Base-by-base conservation (phyloP, 2,113 vertebrate genomes). In the Notarius lentiginosus region DNA sequence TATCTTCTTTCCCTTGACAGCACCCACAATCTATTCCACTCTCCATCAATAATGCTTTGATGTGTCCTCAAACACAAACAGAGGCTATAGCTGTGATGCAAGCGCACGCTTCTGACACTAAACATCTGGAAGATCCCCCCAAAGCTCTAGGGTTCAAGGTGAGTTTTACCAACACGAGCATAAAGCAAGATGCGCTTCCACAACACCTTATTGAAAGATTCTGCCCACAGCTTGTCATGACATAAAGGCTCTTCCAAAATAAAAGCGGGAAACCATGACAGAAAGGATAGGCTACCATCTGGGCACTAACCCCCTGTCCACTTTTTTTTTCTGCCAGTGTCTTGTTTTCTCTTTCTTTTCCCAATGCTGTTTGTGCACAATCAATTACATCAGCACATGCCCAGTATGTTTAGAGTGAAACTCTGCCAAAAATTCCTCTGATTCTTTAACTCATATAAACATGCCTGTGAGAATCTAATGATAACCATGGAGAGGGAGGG, bases 381-480 rank as follows among this genome's bases (percentile, higher is more conserved):
- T 93, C 89, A 58, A 83, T 94, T 92, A 92, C 92, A 91, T 82
- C 58, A 87, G 86, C 86, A 88, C 61, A 82, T 77, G 72, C 85
- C 79, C 60, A 41, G 85, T 90, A 61, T 90, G 89, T 93, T 92
- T 93, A 80, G 86, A 90, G 87, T 91, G 89, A 92, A 89, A 81
- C 82, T 70, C 88, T 87, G 92, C 91, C 90, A 93, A 91, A 49
- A 91, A 87, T 91, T 86, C 87, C 58, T 84, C 92, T 88, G 75
- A 86, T 88, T 88, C 87, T 85, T 85, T 86, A 87, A 86, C 73
- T 83, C 66, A 55, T 15, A 84, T 47, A 87, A 90, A 82, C 65
- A 5, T 12, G 87, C 86, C 79, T 87, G 84, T 79, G 72, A 58
- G 79, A 30, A 83, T 94, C 91, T 90, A 92, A 89, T 2, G 83